These are phyloP conservation scores for Drosophila malerkotliana DNA, from an alignment of 1,140 invertebrate genomes.

Conservation along the genomic window DNA sequence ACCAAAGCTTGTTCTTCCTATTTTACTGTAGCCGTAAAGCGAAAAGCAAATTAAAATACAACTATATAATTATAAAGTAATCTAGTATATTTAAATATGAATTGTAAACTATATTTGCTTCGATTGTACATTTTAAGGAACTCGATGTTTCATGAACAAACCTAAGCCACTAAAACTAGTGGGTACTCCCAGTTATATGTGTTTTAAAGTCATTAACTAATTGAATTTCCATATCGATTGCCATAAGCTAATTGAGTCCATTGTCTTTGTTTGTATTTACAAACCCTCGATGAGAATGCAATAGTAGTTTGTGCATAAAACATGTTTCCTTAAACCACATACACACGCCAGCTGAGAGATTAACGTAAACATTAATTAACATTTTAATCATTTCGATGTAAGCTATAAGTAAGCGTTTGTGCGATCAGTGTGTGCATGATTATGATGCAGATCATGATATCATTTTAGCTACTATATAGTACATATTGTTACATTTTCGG, in stretches of 20 bases:
- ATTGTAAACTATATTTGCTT: slow-evolving; percentile 49
- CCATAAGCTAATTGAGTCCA: slow-evolving; percentile 48
- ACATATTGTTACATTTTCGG: slow-evolving; percentile 65
- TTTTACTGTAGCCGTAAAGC: slow-evolving; percentile 61
- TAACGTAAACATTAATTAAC: slow-evolving; percentile 68
- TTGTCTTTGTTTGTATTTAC: slow-evolving; percentile 20
- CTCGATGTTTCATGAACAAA: slow-evolving; percentile 65
- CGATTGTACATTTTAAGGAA: slow-evolving; percentile 41
- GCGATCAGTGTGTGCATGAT: slow-evolving; percentile 38
- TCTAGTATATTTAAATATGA: slow-evolving; percentile 38
- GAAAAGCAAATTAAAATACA: slow-evolving; percentile 43
- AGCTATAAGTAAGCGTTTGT: slow-evolving; percentile 41
- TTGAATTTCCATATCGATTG: slow-evolving; percentile 34
- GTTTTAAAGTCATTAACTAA: slow-evolving; percentile 24
- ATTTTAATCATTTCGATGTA: slow-evolving; percentile 50
- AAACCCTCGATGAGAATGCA: slow-evolving; percentile 46
- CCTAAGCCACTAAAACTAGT: slow-evolving; percentile 43
- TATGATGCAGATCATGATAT: slow-evolving; percentile 34
- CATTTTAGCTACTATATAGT: slow-evolving; percentile 28
- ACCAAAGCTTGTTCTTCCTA: slow-evolving; percentile 82
- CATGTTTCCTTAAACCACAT: slow-evolving; percentile 38
- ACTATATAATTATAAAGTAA: slow-evolving; percentile 21
- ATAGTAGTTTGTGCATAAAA: slow-evolving; percentile 65
- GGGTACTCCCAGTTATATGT: slow-evolving; percentile 21
- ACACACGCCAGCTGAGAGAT: slow-evolving; percentile 64